A percentile compares a stretch with the other conserved stretches of the same genome.
phyloP scores from a whole-genome alignment of 2,113 vertebrate genomes.

The Stercorarius parasiticus region DNA sequence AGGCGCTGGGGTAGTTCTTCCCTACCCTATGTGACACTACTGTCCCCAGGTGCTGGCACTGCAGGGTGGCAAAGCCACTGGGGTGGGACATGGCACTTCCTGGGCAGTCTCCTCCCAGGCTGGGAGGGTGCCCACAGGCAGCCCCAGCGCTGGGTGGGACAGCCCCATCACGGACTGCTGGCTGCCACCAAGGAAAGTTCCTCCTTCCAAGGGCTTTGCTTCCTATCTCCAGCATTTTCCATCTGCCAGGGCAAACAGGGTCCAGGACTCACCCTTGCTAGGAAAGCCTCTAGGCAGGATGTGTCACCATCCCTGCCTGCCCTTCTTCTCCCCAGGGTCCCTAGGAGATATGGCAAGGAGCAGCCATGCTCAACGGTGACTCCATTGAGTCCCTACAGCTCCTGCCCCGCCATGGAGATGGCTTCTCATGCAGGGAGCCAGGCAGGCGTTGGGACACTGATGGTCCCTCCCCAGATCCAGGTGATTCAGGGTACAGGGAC shows the following conservation, averaged over 20 bases:
- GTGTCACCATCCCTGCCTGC: background rate
- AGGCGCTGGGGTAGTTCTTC: background rate
- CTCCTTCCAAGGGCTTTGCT: background rate
- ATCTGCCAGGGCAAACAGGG: background rate
- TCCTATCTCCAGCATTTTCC: background rate
- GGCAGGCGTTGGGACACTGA: background rate
- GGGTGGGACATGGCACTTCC: background rate
- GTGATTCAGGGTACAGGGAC: background rate
- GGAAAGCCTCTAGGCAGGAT: background rate
- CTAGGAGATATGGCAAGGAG: background rate
- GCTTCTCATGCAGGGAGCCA: rapidly evolving
- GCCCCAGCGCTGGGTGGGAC: background rate
- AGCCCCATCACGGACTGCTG: background rate
- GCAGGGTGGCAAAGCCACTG: background rate
- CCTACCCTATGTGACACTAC: background rate
- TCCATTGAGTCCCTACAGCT: background rate
- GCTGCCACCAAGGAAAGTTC: slow-evolving; percentile 17
- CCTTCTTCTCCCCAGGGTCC: background rate
- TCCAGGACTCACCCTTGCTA: background rate
- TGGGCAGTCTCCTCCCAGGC: background rate
- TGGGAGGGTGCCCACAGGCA: background rate
- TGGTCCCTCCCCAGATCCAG: background rate
- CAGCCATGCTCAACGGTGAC: background rate
- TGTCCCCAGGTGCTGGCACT: background rate
- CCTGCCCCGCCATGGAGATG: background rate